phyloP scores from a whole-genome alignment of 1,140 invertebrate genomes.

The Micrasema minimum region DNA sequence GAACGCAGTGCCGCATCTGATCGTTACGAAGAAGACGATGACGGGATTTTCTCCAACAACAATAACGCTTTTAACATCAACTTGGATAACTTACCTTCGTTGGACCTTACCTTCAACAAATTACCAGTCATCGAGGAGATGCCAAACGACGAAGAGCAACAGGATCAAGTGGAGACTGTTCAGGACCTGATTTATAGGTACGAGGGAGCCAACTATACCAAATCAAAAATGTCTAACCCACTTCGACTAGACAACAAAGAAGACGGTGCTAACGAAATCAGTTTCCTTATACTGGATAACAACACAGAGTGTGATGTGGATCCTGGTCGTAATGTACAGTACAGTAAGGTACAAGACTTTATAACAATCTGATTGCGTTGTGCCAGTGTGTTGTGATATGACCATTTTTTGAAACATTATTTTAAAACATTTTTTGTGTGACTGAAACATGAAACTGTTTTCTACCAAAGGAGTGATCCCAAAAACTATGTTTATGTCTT shows the following conservation, averaged over 20 bases:
- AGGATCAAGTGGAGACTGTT: conserved; percentile 21
- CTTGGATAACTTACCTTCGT: conserved; percentile 28
- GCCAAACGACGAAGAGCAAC: conserved; percentile 42
- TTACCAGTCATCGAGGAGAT: conserved; percentile 48
- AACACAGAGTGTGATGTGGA: conserved; percentile 1
- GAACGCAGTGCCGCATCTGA: neutral
- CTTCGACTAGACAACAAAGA: conserved; percentile 8
- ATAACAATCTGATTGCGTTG: conserved; percentile 10
- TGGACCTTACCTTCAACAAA: conserved; percentile 5
- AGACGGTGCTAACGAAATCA: conserved; percentile 38
- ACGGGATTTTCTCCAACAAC: neutral
- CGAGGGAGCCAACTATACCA: conserved; percentile 15
- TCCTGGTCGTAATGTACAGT: neutral
- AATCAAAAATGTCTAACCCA: conserved; percentile 10
- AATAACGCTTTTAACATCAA: conserved; percentile 18
- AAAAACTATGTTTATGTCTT: too few species aligned
- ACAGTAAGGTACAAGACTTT: conserved; percentile 10
- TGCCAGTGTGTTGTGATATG: neutral
- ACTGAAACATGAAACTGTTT: too few species aligned
- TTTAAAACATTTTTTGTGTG: too few species aligned
- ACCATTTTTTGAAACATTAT: too few species aligned
- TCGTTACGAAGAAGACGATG: conserved; percentile 38
- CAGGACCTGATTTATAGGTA: conserved; percentile 49
- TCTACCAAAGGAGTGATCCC: too few species aligned
- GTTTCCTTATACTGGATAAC: conserved; percentile 45